A percentile compares a stretch with the other conserved stretches of the same genome.
Conservation (phyloP, 92 coral and sea anemone species). For the Phenganax subtilis region DNA sequence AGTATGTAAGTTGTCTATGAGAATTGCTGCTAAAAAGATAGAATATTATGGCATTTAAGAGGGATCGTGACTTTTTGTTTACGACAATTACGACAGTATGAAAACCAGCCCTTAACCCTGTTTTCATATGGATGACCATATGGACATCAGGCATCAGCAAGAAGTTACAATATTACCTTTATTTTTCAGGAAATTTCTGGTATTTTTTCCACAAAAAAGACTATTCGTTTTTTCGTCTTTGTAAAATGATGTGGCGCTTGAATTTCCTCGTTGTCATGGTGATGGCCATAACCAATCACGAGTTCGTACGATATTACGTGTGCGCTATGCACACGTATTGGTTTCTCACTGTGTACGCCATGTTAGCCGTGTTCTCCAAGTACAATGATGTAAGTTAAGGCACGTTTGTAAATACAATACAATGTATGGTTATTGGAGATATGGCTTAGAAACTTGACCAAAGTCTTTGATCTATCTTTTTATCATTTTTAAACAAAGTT, state of each 20-base stretch:
- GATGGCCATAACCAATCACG: slow-evolving; percentile 98
- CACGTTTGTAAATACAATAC: not conserved
- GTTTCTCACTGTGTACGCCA: slow-evolving; percentile 89
- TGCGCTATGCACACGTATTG: slow-evolving; percentile 99
- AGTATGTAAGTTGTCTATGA: too few species aligned
- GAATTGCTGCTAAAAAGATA: too few species aligned
- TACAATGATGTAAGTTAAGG: slow-evolving; percentile 64
- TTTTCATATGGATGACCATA: too few species aligned
- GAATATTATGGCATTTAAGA: too few species aligned
- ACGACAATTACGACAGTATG: too few species aligned
- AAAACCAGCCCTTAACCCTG: not conserved
- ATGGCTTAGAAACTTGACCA: too few species aligned
- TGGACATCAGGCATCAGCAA: not conserved
- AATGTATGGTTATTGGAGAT: not conserved
- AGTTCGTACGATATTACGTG: slow-evolving; percentile 96
- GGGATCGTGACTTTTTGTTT: too few species aligned
- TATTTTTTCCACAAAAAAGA: slow-evolving; percentile 94
- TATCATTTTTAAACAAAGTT: too few species aligned
- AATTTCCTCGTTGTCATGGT: slow-evolving; percentile 98
- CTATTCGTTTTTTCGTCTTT: slow-evolving; percentile 83
- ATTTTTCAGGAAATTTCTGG: slow-evolving; percentile 80
- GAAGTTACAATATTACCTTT: not conserved
- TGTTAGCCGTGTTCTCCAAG: slow-evolving; percentile 79
- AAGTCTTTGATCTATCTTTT: too few species aligned
- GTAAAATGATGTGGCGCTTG: slow-evolving; percentile 97